These are phyloP conservation scores for Lycophotia porphyrea DNA, from an alignment of 2,888 invertebrate species.

Conservation along the genomic window DNA sequence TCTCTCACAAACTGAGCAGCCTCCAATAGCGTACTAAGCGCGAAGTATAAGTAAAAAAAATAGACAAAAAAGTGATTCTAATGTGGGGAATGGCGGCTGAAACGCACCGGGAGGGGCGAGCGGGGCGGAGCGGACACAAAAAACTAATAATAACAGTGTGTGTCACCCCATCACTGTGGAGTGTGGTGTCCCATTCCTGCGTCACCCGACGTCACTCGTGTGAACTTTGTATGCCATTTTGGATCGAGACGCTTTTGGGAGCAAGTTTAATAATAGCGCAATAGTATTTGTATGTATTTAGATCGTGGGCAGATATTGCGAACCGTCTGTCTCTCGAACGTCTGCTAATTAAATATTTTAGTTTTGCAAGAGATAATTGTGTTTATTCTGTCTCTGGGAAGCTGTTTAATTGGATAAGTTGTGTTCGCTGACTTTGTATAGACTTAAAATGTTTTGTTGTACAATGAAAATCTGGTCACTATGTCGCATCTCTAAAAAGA, in stretches of 20 bases:
- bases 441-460: slow-evolving; percentile 42
- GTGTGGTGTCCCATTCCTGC: slow-evolving; percentile 80
- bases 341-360: slow-evolving; percentile 55
- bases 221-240: slow-evolving; percentile 82
- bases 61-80: slow-evolving; percentile 81
- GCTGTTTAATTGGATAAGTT: slow-evolving; percentile 58
- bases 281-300: slow-evolving; percentile 59
- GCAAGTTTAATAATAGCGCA: slow-evolving; percentile 64
- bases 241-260: slow-evolving; percentile 73
- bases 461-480: slow-evolving; percentile 27
- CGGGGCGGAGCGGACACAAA: slow-evolving; percentile 84
- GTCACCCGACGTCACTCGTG: slow-evolving; percentile 82
- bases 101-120: slow-evolving; percentile 76
- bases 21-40: slow-evolving; percentile 66
- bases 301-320: slow-evolving; percentile 36
- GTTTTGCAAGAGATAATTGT: slow-evolving; percentile 50
- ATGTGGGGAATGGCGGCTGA: slow-evolving; percentile 85
- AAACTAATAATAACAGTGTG: slow-evolving; percentile 89
- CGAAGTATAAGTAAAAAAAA: slow-evolving; percentile 75
- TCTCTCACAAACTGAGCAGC: slow-evolving; percentile 20
- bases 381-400: slow-evolving; percentile 39
- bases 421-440: slow-evolving; percentile 43
- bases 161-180: slow-evolving; percentile 87
- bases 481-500: slow-evolving; percentile 7
- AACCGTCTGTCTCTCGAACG: slow-evolving; percentile 35